Base-by-base conservation (phyloP, 2,888 invertebrate species). In the Amorpha juglandis region DNA sequence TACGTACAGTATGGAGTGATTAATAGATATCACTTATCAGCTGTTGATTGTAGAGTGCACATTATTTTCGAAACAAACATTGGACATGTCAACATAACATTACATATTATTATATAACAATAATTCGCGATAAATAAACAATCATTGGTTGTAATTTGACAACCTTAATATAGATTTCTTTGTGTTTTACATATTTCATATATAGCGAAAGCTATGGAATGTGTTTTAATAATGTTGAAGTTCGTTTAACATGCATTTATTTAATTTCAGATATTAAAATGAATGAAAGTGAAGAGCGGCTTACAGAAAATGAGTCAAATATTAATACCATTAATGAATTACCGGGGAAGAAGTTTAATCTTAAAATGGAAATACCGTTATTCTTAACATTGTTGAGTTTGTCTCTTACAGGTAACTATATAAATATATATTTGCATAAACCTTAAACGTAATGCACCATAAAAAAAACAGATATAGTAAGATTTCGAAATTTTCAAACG, bases 281-380 rank as follows among this genome's bases (percentile, higher is more conserved):
- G 91, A 69, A 82, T 58, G 78, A 86, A 79, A 82, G 84, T 74
- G 84, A 88, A 68, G 86, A 87, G 67, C 74, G 69, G 12, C 67
- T 80, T 27, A 74, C 78, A n/a, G 83, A 87, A 73, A 77, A 64
- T 66, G 81, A 79, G 70, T 70, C 81, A 0, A 79, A 76, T 63
- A 75, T 81, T 66, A 87, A 83, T 73, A 75, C 77, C 62, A 76
- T 79, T 55, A 81, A 74, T 78, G 87, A 87, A 75, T 69, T 82
- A 50, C 83, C 85, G 19, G 74, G 76, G 12, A 82, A 76, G 72
- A 80, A 79, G 12, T 91, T 83, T 74, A 77, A 77, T 51, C 71
- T 91, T 42, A 90, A 90, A 0, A 78, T 91, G 83, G 93, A 93
- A 76, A 77, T 93, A 53, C 91, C 93, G 67, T 73, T 93, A 71